These are phyloP conservation scores for Megaleporinus macrocephalus DNA, from an alignment of 2,113 vertebrate genomes.

Conservation along the genomic window DNA sequence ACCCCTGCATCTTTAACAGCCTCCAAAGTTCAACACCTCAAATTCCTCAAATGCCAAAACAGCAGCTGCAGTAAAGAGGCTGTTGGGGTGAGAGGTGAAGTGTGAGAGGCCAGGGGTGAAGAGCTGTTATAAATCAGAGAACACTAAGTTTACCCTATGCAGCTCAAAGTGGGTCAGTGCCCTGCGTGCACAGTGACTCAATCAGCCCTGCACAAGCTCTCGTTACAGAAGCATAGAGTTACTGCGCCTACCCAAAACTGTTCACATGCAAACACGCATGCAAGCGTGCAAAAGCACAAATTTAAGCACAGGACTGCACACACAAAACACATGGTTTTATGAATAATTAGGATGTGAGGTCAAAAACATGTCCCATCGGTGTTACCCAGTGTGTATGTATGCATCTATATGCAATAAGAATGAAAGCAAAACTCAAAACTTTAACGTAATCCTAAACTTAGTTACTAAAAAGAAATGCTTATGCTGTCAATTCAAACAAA, in stretches of 20 bases:
- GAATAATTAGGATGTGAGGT: no score
- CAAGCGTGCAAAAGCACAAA: not conserved
- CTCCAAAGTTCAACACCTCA: not conserved
- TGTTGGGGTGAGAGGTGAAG: conserved; percentile 20
- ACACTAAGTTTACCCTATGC: conserved; percentile 17
- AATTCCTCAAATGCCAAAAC: not conserved
- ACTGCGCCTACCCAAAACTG: conserved; percentile 16
- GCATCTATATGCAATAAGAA: not conserved
- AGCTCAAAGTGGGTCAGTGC: not conserved
- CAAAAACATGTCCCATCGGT: no score
- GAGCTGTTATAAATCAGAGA: conserved; percentile 13
- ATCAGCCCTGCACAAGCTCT: not conserved
- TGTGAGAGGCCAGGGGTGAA: not conserved
- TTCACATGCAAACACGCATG: conserved; percentile 19
- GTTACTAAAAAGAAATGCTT: not conserved
- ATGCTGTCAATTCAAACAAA: no score
- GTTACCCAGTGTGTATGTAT: no score
- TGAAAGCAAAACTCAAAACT: no score
- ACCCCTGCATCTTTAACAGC: not conserved
- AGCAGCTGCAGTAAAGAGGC: not conserved
- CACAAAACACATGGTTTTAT: not conserved
- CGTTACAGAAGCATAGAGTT: conserved; percentile 34
- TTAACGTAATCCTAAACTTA: no score
- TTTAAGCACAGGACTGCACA: not conserved
- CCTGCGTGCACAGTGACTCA: conserved; percentile 14